Evolutionary conservation across 2,888 invertebrate genomes (phyloP).

Genomic region (Dicranocentrus wangi): DNA sequence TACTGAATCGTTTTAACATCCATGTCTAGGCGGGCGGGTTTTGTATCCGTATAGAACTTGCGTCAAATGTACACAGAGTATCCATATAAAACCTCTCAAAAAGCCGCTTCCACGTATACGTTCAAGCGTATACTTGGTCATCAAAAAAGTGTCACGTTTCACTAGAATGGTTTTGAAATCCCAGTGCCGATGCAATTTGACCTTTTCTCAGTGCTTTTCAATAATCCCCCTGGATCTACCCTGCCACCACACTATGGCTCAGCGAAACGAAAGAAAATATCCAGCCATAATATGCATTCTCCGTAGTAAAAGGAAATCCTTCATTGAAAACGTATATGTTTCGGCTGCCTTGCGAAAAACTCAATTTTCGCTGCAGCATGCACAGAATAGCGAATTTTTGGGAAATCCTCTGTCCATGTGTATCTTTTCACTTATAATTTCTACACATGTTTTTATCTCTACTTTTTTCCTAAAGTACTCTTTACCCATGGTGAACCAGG

Average conservation of each 20-base stretch:
- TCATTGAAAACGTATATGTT: conserved; percentile 12
- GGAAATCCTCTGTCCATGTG: background rate
- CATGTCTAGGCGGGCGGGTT: too few relatives aligned
- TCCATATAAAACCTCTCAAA: too few relatives aligned
- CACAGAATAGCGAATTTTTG: conserved; percentile 3
- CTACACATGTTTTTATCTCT: too few relatives aligned
- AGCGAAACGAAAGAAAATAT: background rate
- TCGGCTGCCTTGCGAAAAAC: background rate
- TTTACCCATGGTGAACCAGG: too few relatives aligned
- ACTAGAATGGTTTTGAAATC: conserved; percentile 43
- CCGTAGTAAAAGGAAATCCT: background rate
- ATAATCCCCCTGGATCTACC: conserved; percentile 27
- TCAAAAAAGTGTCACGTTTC: conserved; percentile 43
- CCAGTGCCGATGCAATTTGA: conserved; percentile 24
- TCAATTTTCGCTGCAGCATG: conserved; percentile 7
- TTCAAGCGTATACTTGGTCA: too few relatives aligned
- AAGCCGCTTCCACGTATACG: too few relatives aligned
- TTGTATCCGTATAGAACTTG: too few relatives aligned
- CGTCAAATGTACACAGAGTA: too few relatives aligned
- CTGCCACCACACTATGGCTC: background rate
- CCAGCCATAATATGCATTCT: background rate
- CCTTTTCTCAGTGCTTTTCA: conserved; percentile 38
- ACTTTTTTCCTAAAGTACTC: too few relatives aligned
- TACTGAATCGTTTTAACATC: too few relatives aligned
- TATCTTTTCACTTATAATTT: too few relatives aligned